These are phyloP conservation scores for Macquaria ambigua DNA, from an alignment of 2,113 vertebrate species.

Conservation along the genomic window DNA sequence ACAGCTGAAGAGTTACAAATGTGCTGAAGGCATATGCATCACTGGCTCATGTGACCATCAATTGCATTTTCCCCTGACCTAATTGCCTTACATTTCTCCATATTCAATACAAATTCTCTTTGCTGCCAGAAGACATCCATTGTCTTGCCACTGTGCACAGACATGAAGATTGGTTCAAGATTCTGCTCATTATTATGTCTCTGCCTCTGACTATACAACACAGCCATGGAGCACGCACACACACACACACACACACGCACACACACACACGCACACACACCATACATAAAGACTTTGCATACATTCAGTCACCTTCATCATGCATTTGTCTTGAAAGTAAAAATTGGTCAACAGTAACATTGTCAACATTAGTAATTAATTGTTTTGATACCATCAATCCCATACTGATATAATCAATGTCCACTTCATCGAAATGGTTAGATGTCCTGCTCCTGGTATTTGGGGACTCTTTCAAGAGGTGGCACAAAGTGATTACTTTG, in stretches of 20 bases:
- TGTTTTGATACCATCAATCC: neutral
- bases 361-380: neutral
- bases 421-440: neutral
- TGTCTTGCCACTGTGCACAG: constrained; percentile 77
- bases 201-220: constrained; percentile 29
- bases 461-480: neutral
- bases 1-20: constrained; percentile 89
- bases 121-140: constrained; percentile 85
- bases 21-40: constrained; percentile 87
- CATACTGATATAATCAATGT: neutral
- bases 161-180: constrained; percentile 71
- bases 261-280: neutral
- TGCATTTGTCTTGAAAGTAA: neutral
- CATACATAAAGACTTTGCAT: neutral
- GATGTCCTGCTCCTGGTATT: neutral
- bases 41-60: constrained; percentile 86
- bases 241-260: neutral
- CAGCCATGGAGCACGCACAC: neutral
- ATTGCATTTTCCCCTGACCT: constrained; percentile 86
- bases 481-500: neutral
- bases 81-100: constrained; percentile 89
- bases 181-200: constrained; percentile 42
- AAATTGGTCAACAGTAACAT: neutral
- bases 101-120: constrained; percentile 90
- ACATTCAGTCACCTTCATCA: neutral